Conservation (phyloP, 37 sponge, comb jelly and placozoan genomes). For the Aplysina aerophoba region DNA sequence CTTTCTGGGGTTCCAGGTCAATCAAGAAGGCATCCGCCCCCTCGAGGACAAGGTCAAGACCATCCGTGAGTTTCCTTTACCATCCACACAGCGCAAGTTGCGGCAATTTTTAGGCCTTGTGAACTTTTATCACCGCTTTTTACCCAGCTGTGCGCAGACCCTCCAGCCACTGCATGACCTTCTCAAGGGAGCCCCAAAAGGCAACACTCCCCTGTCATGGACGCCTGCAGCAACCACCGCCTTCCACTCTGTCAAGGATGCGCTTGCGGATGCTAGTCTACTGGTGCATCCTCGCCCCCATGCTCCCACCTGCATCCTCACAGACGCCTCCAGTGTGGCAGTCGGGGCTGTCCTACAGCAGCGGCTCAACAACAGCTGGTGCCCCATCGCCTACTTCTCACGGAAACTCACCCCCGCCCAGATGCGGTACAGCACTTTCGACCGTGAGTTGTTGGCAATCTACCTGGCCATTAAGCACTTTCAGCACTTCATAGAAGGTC, state of each 20-base stretch:
- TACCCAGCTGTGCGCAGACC: slow-evolving; percentile 22
- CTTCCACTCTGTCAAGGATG: slow-evolving; percentile 43
- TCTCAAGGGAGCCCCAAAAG: not conserved
- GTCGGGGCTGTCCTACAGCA: too few species aligned
- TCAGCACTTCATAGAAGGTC: not conserved
- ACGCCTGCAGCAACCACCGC: slow-evolving; percentile 18
- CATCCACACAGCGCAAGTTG: slow-evolving; percentile 38
- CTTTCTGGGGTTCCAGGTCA: slow-evolving; percentile 20
- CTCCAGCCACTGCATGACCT: slow-evolving; percentile 49
- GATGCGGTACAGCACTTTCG: not conserved
- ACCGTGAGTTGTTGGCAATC: too few species aligned
- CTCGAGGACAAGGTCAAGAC: slow-evolving; percentile 31
- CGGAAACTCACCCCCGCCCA: not conserved
- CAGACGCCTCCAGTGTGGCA: too few species aligned
- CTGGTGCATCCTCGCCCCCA: slow-evolving; percentile 46
- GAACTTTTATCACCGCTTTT: slow-evolving; percentile 34
- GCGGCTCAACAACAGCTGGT: too few species aligned
- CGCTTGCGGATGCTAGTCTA: slow-evolving; percentile 37
- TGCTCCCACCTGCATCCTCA: too few species aligned
- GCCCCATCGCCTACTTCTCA: not conserved
- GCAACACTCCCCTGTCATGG: slow-evolving; percentile 29
- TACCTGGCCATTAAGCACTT: not conserved
- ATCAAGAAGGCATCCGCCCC: not conserved
- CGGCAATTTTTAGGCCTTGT: slow-evolving; percentile 47
- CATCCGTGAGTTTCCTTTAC: slow-evolving; percentile 54